A percentile compares a stretch with the other conserved stretches of the same genome.
Conservation (phyloP, 2,888 invertebrate genomes). For the Leptinotarsa haldemani region DNA sequence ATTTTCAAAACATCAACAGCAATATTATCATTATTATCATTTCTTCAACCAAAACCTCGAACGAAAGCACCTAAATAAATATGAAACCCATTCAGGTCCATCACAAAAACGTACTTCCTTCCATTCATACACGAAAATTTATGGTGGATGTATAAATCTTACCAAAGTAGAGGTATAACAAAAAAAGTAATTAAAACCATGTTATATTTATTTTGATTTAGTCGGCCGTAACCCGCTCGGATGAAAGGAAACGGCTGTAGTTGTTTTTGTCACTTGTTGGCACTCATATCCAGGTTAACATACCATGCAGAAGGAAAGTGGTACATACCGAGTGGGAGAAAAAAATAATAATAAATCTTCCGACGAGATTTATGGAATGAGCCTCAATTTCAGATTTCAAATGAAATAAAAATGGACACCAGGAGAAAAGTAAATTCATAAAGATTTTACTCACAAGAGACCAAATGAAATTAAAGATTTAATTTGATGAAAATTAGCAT, state of each 20-base stretch:
- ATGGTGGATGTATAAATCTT: slow-evolving; percentile 29
- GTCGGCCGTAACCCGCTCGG: not conserved
- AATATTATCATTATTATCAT: slow-evolving; percentile 1
- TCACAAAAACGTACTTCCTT: slow-evolving; percentile 21
- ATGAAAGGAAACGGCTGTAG: slow-evolving; percentile 26
- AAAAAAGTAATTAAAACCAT: slow-evolving; percentile 30
- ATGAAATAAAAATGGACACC: no score
- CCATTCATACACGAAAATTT: slow-evolving; percentile 16
- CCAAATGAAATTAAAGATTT: no score
- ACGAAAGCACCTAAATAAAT: not conserved
- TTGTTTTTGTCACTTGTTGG: slow-evolving; percentile 29
- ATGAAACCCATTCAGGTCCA: slow-evolving; percentile 16
- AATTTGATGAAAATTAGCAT: no score
- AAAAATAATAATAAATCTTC: not conserved
- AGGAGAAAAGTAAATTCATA: not conserved
- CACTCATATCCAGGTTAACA: slow-evolving; percentile 23
- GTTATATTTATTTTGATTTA: slow-evolving; percentile 29
- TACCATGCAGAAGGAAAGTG: slow-evolving; percentile 8
- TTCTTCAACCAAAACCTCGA: not conserved
- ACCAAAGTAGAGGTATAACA: slow-evolving; percentile 14
- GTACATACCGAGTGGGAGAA: slow-evolving; percentile 4
- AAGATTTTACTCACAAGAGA: not conserved
- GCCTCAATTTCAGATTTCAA: no score
- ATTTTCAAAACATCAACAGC: not conserved
- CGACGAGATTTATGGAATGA: not conserved